Evolutionary conservation across 1,140 invertebrate species (phyloP).

Genomic region (Drosophila novamexicana): DNA sequence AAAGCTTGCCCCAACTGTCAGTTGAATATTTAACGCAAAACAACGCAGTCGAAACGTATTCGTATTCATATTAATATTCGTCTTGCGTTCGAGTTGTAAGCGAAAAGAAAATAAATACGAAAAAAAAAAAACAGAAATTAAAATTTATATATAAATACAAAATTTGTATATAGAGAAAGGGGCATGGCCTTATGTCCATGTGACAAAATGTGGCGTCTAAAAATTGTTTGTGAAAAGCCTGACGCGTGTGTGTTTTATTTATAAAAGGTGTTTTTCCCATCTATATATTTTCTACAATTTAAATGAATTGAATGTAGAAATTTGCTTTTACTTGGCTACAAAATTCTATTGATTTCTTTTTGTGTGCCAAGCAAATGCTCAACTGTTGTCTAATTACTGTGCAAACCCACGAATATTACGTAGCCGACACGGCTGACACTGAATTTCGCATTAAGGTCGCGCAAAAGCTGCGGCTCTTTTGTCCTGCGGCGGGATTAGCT

Average conservation of each 20-base stretch:
- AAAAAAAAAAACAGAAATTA: not conserved
- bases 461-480: slow-evolving; percentile 16
- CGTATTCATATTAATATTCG: slow-evolving; percentile 17
- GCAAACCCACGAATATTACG: slow-evolving; percentile 44
- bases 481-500: slow-evolving; percentile 32
- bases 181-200: slow-evolving; percentile 1
- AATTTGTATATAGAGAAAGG: slow-evolving; percentile 3
- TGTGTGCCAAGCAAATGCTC: slow-evolving; percentile 25
- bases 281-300: not conserved
- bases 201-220: slow-evolving; percentile 11
- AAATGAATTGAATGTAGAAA: not conserved
- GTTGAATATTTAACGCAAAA: slow-evolving; percentile 68
- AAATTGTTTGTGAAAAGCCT: slow-evolving; percentile 1
- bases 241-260: slow-evolving; percentile 21
- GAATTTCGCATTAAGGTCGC: slow-evolving; percentile 38
- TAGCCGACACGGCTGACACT: slow-evolving; percentile 41
- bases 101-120: slow-evolving; percentile 1
- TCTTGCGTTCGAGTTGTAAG: slow-evolving; percentile 24
- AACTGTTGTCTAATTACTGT: slow-evolving; percentile 45
- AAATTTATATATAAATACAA: slow-evolving; percentile 7
- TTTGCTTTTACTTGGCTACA: not conserved
- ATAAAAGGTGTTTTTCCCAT: slow-evolving; percentile 1
- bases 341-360: slow-evolving; percentile 41
- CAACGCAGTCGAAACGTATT: slow-evolving; percentile 58
- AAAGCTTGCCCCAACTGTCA: slow-evolving; percentile 72